Percentiles rank a stretch among this genome's conserved stretches.
Conservation (phyloP, 2,888 invertebrate genomes). For the Xestia rhomboidea region DNA sequence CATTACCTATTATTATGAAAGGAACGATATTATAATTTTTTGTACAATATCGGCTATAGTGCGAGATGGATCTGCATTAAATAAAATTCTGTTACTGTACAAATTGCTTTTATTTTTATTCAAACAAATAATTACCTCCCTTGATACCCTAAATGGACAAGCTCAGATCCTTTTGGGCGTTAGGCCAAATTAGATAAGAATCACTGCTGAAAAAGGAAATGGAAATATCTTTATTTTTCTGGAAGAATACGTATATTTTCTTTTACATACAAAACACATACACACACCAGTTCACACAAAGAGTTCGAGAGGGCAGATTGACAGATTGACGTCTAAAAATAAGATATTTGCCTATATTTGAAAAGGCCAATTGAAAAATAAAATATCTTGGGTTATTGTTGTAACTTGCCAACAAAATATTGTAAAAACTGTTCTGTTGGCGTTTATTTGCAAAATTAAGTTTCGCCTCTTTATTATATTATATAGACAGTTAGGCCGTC, state of each 20-base stretch:
- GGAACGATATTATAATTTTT: conserved; percentile 88
- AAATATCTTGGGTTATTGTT: not conserved
- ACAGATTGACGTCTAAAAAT: not conserved
- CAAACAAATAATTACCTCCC: conserved; percentile 22
- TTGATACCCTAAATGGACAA: conserved; percentile 8
- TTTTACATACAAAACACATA: not conserved
- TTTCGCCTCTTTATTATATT: no score
- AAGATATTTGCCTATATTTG: not conserved
- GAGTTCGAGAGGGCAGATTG: not conserved
- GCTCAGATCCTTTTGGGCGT: conserved; percentile 10
- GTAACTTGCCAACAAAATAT: not conserved
- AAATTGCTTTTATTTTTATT: conserved; percentile 74
- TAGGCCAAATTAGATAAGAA: conserved; percentile 37
- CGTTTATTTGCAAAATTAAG: not conserved
- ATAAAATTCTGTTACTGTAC: conserved; percentile 91
- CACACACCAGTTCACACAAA: no score
- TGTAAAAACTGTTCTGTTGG: not conserved
- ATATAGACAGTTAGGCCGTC: no score
- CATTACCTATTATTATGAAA: conserved; percentile 82
- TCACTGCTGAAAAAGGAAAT: not conserved
- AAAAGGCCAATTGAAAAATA: not conserved
- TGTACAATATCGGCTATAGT: conserved; percentile 90
- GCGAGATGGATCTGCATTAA: conserved; percentile 89
- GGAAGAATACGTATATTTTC: not conserved
- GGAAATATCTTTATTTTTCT: not conserved